phyloP scores from a whole-genome alignment of 1,140 invertebrate genomes.

The Lanistes nyassanus region DNA sequence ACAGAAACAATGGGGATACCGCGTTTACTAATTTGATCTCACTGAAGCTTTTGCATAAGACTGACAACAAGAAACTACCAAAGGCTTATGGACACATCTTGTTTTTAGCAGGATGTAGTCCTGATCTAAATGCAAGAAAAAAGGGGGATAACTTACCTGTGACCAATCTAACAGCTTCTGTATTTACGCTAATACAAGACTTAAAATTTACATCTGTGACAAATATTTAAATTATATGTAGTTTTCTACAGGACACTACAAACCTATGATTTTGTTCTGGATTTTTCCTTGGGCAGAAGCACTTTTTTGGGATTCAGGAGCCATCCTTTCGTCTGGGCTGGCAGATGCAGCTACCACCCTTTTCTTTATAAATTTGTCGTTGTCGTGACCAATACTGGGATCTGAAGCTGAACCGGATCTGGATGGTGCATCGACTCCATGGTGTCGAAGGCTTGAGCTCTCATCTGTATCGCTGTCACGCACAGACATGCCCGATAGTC shows the following conservation, averaged over 20 bases:
- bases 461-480: conserved; percentile 46
- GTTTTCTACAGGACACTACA: not conserved
- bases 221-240: too few relatives aligned
- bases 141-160: too few relatives aligned
- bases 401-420: conserved; percentile 38
- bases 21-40: too few relatives aligned
- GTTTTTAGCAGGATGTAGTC: too few relatives aligned
- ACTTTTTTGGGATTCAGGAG: conserved; percentile 5
- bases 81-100: too few relatives aligned
- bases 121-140: too few relatives aligned
- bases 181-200: too few relatives aligned
- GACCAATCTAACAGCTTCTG: too few relatives aligned
- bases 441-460: conserved; percentile 19
- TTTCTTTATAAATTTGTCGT: conserved; percentile 52
- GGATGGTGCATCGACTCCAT: conserved; percentile 2
- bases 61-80: too few relatives aligned
- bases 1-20: too few relatives aligned
- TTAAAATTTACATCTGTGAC: too few relatives aligned
- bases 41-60: too few relatives aligned
- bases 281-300: not conserved
- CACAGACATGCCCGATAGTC: conserved; percentile 14
- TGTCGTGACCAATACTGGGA: conserved; percentile 43
- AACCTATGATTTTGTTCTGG: conserved; percentile 10
- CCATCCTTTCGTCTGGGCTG: not conserved
- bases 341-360: not conserved